Evolutionary conservation across 2,888 invertebrate species (phyloP).

Genomic region (Caenorhabditis sp.): DNA sequence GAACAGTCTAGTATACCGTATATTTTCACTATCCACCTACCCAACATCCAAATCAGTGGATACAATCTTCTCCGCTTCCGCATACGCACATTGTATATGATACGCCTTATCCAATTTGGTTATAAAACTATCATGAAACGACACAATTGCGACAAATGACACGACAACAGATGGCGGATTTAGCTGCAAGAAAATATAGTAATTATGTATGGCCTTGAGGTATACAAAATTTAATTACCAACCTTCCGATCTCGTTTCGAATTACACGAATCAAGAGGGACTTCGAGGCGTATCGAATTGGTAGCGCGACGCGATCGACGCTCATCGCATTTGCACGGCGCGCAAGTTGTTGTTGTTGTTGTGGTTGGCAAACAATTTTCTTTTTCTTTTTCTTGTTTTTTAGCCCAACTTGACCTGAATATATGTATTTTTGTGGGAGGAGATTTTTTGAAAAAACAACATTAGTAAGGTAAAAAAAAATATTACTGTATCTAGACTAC

Average conservation of each 20-base stretch:
- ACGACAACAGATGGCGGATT: conserved; percentile 67
- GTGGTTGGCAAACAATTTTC: background rate
- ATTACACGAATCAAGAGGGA: conserved; percentile 66
- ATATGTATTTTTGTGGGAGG: background rate
- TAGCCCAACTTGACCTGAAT: background rate
- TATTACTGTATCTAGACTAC: no score
- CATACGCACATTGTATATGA: conserved; percentile 66
- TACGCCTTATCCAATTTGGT: conserved; percentile 70
- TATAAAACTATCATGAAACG: conserved; percentile 69
- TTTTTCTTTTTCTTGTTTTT: background rate
- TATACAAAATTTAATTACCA: conserved; percentile 4
- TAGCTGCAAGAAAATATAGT: conserved; percentile 48
- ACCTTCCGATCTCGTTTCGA: conserved; percentile 66
- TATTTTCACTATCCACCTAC: no score
- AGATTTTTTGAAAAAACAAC: background rate
- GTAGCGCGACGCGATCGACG: conserved; percentile 31
- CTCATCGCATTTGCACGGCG: conserved; percentile 31
- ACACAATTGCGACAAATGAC: conserved; percentile 68
- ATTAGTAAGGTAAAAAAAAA: no score
- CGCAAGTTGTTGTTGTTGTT: conserved; percentile 31
- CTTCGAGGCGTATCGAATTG: conserved; percentile 59
- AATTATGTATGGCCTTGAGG: background rate
- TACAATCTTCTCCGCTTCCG: conserved; percentile 62
- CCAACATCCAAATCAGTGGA: conserved; percentile 64
- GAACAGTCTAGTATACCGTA: no score